Base-by-base conservation (phyloP, 2,797 vertebrate species). In the Hybognathus amarus region DNA sequence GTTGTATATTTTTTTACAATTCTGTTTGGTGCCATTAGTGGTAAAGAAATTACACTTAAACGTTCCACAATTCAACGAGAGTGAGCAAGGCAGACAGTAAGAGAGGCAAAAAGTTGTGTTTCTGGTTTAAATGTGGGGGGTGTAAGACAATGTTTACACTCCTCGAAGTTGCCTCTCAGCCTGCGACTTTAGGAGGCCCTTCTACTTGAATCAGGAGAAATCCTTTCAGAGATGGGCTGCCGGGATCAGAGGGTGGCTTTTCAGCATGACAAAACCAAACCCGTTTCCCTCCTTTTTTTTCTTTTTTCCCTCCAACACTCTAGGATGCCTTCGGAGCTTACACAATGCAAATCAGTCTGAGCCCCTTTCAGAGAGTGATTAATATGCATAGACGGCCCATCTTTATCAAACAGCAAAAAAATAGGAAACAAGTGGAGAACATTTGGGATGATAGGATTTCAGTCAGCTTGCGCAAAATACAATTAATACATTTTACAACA, bases 301-400 rank as follows among this genome's bases (percentile, higher is more conserved):
- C 3, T 33, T 82, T 81, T 75, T 77, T 88, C 88, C 90, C 93
- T 91, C 93, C 90, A 92, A 88, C 93, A 74, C 93, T 93, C 95
- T 91, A 93, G 94, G 94, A 92, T 88, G 93, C 93, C 95, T 90
- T 93, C 92, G 85, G 91, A 90, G 92, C 92, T 92, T 71, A 88
- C 94, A 97, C 97, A 96, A 97, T 96, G 95, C 94, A 95, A 95
- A 96, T 94, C 93, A 96, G 94, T 93, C 92, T 87, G 83, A 91
- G 93, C 91, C 90, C 95, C 90, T 96, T 98, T 97, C 96, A 97
- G 89, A 90, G 88, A 27, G 90, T 95, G 94, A 97, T 98, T 97
- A 98, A 97, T 93, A 98, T 98, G 96, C 97, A 96, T 89, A 94
- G 95, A 91, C 94, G 87, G 95, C 87, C 92, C 93, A 90, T 90